Conservation (phyloP, 2,888 invertebrate genomes). For the Palloptera scutellata region DNA sequence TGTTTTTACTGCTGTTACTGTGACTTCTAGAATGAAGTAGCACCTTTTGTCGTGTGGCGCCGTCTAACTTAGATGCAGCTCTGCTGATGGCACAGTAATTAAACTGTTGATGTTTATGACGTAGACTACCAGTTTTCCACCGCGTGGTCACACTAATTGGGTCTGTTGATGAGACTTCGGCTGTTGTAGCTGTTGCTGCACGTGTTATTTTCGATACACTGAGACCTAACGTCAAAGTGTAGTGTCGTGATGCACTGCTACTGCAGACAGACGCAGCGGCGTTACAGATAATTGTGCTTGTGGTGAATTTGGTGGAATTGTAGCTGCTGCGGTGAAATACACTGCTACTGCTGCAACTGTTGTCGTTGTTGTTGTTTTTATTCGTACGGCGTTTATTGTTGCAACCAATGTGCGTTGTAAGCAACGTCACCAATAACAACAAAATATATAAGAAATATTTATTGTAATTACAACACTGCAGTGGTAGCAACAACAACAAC, state of each 20-base stretch:
- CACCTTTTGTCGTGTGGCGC: too few species aligned
- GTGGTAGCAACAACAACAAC: conserved; percentile 61
- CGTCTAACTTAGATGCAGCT: conserved; percentile 18
- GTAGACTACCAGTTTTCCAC: conserved; percentile 36
- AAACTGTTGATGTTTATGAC: background rate
- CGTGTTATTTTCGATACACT: conserved; percentile 28
- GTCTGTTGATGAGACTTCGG: conserved; percentile 23
- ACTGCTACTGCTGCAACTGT: conserved; percentile 26
- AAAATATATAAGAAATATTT: conserved; percentile 50
- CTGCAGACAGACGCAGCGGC: too few species aligned
- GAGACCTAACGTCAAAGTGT: too few species aligned
- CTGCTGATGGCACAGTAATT: background rate
- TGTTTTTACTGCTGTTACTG: too few species aligned
- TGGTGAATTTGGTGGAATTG: conserved; percentile 30
- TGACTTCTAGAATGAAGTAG: too few species aligned
- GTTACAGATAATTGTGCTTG: conserved; percentile 33
- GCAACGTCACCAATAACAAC: conserved; percentile 50
- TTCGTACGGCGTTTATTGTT: conserved; percentile 35
- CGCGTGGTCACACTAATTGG: conserved; percentile 21
- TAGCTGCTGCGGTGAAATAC: conserved; percentile 25
- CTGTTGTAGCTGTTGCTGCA: conserved; percentile 37
- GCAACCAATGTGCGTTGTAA: conserved; percentile 41
- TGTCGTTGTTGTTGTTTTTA: conserved; percentile 33
- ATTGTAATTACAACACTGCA: conserved; percentile 61
- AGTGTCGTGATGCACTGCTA: too few species aligned